phyloP scores from a whole-genome alignment of 2,113 vertebrate genomes.

The cattle (Bos taurus) region DNA sequence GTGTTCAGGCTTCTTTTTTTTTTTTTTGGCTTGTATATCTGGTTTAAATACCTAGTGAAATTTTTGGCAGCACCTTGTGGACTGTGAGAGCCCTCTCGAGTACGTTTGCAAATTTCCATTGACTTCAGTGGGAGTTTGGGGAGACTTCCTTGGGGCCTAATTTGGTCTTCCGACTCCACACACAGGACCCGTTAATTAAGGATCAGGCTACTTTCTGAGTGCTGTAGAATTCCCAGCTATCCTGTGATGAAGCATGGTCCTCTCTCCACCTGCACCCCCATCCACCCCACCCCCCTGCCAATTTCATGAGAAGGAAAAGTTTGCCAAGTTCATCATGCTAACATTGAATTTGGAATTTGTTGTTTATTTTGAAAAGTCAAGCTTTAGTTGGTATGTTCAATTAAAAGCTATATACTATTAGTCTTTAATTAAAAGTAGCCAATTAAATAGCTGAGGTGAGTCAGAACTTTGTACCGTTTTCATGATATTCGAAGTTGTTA shows the following conservation, averaged over 20 bases:
- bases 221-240: background rate
- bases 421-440: background rate
- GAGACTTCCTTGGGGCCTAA: constrained; percentile 33
- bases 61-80: background rate
- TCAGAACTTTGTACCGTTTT: background rate
- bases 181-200: background rate
- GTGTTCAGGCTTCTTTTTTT: background rate
- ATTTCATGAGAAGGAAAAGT: background rate
- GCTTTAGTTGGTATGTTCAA: background rate
- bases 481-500: background rate
- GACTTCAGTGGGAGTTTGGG: background rate
- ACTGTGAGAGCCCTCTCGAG: background rate
- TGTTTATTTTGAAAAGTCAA: background rate
- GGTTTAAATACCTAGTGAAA: background rate
- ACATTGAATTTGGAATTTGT: background rate
- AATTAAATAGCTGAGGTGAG: background rate
- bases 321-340: background rate
- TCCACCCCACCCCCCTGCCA: background rate
- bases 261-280: background rate
- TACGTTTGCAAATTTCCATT: background rate
- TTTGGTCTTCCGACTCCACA: background rate
- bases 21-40: background rate
- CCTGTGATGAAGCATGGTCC: background rate
- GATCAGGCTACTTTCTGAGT: background rate
- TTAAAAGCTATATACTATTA: background rate